A percentile compares a stretch with the other conserved stretches of the same genome.
These are phyloP conservation scores for Labrus mixtus DNA, from an alignment of 2,113 vertebrate genomes.

Conservation along the genomic window DNA sequence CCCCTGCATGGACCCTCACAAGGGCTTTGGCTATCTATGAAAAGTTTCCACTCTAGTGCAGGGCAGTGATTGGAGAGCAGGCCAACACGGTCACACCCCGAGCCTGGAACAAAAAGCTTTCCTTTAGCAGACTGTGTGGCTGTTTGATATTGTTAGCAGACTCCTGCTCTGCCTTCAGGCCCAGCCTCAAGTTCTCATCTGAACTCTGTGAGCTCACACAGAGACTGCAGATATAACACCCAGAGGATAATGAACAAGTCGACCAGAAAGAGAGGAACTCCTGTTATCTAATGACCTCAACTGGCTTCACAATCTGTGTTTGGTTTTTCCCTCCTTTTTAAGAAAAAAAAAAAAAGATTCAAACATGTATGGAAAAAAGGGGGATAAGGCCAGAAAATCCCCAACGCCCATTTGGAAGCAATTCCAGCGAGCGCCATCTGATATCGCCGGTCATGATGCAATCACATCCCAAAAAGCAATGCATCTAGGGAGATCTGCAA, in stretches of 20 bases:
- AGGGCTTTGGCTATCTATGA: conserved; percentile 49
- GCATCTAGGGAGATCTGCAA: conserved; percentile 63
- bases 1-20: conserved; percentile 44
- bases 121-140: conserved; percentile 40
- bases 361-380: conserved; percentile 42
- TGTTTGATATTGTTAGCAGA: conserved; percentile 77
- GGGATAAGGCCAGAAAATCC: conserved; percentile 53
- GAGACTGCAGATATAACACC: conserved; percentile 46
- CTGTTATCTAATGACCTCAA: conserved; percentile 73
- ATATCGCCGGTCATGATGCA: conserved; percentile 73
- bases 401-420: conserved; percentile 75
- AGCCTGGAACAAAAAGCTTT: conserved; percentile 58
- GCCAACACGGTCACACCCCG: conserved; percentile 63
- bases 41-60: conserved; percentile 57
- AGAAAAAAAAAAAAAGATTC: conserved; percentile 10
- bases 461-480: conserved; percentile 71
- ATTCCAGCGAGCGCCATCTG: conserved; percentile 69
- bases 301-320: conserved; percentile 58
- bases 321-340: conserved; percentile 49
- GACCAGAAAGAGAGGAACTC: conserved; percentile 45
- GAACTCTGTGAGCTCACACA: conserved; percentile 43
- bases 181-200: conserved; percentile 39
- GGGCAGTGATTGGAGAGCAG: conserved; percentile 34
- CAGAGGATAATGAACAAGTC: conserved; percentile 51
- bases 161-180: conserved; percentile 54